Evolutionary conservation across 2,888 invertebrate genomes (phyloP).

Genomic region (Dryocosmus kuriphilus): DNA sequence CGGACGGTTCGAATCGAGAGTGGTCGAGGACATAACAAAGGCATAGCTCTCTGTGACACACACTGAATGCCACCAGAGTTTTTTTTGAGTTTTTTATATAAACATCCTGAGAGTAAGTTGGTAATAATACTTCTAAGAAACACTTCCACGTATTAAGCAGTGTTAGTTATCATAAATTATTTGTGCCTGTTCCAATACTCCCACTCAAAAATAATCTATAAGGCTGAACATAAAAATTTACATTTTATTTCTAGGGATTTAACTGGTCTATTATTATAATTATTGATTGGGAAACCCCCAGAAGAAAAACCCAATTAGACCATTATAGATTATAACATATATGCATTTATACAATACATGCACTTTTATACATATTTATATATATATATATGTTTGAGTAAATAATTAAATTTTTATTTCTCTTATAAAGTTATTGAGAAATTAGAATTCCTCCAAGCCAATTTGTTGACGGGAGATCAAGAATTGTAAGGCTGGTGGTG

Average conservation of each 20-base stretch:
- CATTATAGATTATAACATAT: background rate
- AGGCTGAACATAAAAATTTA: background rate
- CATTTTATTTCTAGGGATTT: slow-evolving; percentile 6
- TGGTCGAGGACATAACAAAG: too few species aligned
- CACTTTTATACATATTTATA: too few species aligned
- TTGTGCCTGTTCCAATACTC: slow-evolving; percentile 15
- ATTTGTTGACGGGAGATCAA: background rate
- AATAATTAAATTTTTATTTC: background rate
- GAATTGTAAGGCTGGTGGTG: too few species aligned
- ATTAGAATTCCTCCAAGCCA: slow-evolving; percentile 18
- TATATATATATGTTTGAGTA: too few species aligned
- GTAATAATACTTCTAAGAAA: too few species aligned
- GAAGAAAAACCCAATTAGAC: background rate
- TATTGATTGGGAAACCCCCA: background rate
- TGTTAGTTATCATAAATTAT: background rate
- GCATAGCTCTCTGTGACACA: too few species aligned
- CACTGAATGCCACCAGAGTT: too few species aligned
- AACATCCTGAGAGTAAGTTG: too few species aligned
- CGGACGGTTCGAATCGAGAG: too few species aligned
- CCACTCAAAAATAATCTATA: slow-evolving; percentile 16
- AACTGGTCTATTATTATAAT: background rate
- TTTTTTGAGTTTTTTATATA: too few species aligned
- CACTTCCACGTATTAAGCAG: too few species aligned
- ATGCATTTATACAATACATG: background rate
- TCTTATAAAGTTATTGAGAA: background rate